Evolutionary conservation across 2,113 vertebrate genomes (phyloP).

Genomic region (Brienomyrus brachyistius): DNA sequence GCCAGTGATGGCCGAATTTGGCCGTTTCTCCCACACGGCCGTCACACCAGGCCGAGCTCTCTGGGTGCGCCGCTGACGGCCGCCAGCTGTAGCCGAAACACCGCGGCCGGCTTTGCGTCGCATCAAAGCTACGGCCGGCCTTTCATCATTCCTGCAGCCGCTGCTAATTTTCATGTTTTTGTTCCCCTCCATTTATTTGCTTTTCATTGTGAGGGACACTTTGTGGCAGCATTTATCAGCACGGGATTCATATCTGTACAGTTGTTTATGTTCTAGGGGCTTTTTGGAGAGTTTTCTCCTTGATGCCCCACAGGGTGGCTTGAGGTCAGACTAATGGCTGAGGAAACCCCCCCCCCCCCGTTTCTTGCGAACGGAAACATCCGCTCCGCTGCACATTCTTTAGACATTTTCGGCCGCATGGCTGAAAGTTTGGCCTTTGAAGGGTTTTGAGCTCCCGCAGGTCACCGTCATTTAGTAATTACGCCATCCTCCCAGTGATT

Average conservation of each 20-base stretch:
- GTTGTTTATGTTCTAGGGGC: constrained; percentile 28
- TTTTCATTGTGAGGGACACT: constrained; percentile 28
- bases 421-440: background rate
- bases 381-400: background rate
- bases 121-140: constrained; percentile 53
- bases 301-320: background rate
- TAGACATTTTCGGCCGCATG: background rate
- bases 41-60: constrained; percentile 40
- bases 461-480: background rate
- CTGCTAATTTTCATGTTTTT: constrained; percentile 22
- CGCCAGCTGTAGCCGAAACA: constrained; percentile 36
- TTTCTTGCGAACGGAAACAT: background rate
- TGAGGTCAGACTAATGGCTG: background rate
- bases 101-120: constrained; percentile 39
- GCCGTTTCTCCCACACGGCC: constrained; percentile 21
- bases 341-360: background rate
- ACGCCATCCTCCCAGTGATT: background rate
- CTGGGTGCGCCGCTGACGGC: constrained; percentile 39
- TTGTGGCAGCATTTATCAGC: background rate
- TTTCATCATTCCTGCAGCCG: constrained; percentile 49
- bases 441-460: background rate
- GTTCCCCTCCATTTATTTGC: constrained; percentile 21
- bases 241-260: constrained; percentile 5
- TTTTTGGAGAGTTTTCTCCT: background rate
- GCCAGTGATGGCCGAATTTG: constrained; percentile 16